Base-by-base conservation (phyloP, 2,113 vertebrate species). In the Mus spicilegus region DNA sequence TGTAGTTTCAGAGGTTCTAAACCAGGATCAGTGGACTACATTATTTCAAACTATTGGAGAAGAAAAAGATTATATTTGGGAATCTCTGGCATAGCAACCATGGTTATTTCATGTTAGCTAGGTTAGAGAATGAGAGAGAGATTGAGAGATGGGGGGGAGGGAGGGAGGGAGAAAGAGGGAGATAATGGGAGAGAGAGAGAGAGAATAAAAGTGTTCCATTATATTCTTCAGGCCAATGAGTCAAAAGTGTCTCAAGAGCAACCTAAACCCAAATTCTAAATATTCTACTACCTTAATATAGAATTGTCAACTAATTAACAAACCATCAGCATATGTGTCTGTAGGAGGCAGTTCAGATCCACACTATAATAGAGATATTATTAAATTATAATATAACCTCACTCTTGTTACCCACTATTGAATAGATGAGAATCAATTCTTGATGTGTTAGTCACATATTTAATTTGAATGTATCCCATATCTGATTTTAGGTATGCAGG, bases 401-500 rank as follows among this genome's bases (percentile, higher is more conserved):
- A 39, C 0, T 3, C 4, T 61, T 63, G 33, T 3, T 42, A 39
- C 61, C 26, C 69, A 5, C 36, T 78, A 54, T 42, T 39, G 26
- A 36, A 67, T 86, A 7, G 4, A 14, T 84, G 20, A 10, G 30
- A 22, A 20, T 28, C 19, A 33, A 89, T 17, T 0, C 39, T 46
- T 81, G 13, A 10, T 6, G 36, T 19, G 30, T 22, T 4, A n/a
- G 76, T 19, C 39, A 81, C 10, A 16, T 4, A 33, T 20, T 70
- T 22, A 28, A 56, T n/a, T 14, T 22, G 30, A 20, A 42, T 28
- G 26, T 39, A 11, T 8, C 10, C 20, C 49, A 20, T 39, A 4
- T 88, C 16, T 92, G 9, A 11, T 30, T 13, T 14, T 7, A 30
- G 0, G 0, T 28, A 20, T 10, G 16, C 46, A 36, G 54, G 0